These are phyloP conservation scores for Apis laboriosa DNA, from an alignment of 1,140 invertebrate species.

Conservation along the genomic window DNA sequence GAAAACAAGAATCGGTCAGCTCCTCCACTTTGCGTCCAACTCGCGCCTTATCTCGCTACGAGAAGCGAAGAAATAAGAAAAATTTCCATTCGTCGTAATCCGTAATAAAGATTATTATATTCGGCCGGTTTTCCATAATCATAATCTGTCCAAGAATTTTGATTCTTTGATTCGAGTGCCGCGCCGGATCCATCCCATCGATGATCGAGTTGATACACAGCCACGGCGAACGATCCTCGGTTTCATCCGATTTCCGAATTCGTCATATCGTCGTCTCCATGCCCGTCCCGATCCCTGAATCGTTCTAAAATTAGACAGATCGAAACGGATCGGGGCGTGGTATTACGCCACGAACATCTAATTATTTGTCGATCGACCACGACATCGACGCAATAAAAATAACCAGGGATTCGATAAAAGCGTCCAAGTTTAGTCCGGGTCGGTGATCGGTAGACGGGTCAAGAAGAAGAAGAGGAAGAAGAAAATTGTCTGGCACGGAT, in stretches of 20 bases:
- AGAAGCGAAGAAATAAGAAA: conserved; percentile 20
- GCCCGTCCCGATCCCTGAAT: too few relatives aligned
- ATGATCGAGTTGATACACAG: too few relatives aligned
- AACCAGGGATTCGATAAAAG: conserved; percentile 15
- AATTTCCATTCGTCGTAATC: conserved; percentile 26
- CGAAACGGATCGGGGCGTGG: neutral
- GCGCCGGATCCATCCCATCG: too few relatives aligned
- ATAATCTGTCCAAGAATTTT: too few relatives aligned
- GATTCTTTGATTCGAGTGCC: too few relatives aligned
- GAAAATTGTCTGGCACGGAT: neutral
- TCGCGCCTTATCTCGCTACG: neutral
- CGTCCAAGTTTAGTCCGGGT: neutral
- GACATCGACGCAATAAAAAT: conserved; percentile 6
- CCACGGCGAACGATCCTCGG: too few relatives aligned
- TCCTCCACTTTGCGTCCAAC: conserved; percentile 20
- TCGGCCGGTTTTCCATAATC: too few relatives aligned
- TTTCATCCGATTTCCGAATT: too few relatives aligned
- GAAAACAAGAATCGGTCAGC: conserved; percentile 51
- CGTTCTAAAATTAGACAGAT: neutral
- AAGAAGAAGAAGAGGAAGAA: neutral
- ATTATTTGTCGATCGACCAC: conserved; percentile 5
- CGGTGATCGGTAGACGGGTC: neutral
- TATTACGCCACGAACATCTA: conserved; percentile 1
- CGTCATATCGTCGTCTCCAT: neutral
- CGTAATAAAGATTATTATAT: neutral